Conservation (phyloP, 2,888 invertebrate species). For the Caenorhabditis japonica region DNA sequence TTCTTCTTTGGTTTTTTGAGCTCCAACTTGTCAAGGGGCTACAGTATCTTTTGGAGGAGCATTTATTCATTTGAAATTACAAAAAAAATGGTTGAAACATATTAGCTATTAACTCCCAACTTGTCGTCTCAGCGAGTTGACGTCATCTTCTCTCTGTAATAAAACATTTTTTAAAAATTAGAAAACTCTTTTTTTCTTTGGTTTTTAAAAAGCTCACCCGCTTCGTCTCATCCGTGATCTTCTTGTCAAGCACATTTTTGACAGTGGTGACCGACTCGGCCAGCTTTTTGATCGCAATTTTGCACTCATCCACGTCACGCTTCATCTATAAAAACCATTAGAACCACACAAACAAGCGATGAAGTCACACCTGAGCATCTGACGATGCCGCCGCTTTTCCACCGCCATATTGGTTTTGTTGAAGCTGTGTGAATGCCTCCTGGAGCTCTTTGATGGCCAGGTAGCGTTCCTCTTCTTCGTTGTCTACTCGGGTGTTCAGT, state of each 20-base stretch:
- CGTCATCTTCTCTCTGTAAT: conserved; percentile 50
- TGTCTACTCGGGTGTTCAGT: conserved; percentile 72
- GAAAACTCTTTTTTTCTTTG: no score
- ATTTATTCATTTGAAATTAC: no score
- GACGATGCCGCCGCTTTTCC: conserved; percentile 37
- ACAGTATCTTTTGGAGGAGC: no score
- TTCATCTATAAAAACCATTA: conserved; percentile 35
- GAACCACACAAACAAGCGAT: not conserved
- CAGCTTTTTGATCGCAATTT: conserved; percentile 76
- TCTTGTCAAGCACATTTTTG: conserved; percentile 75
- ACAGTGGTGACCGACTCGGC: conserved; percentile 76
- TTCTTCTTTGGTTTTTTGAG: no score
- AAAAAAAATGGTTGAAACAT: no score
- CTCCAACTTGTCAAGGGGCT: no score
- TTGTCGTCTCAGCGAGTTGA: conserved; percentile 27
- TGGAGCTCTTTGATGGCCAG: conserved; percentile 75
- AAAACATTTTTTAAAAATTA: not conserved
- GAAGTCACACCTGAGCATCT: conserved; percentile 41
- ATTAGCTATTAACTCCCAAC: conserved; percentile 3
- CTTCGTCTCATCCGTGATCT: conserved; percentile 72
- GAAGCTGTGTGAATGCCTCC: conserved; percentile 72
- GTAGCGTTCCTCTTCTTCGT: conserved; percentile 76
- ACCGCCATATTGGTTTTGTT: conserved; percentile 41
- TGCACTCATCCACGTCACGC: conserved; percentile 75
- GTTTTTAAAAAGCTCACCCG: no score